Conservation (phyloP, 1,140 invertebrate species). For the Solenopsis fugax region DNA sequence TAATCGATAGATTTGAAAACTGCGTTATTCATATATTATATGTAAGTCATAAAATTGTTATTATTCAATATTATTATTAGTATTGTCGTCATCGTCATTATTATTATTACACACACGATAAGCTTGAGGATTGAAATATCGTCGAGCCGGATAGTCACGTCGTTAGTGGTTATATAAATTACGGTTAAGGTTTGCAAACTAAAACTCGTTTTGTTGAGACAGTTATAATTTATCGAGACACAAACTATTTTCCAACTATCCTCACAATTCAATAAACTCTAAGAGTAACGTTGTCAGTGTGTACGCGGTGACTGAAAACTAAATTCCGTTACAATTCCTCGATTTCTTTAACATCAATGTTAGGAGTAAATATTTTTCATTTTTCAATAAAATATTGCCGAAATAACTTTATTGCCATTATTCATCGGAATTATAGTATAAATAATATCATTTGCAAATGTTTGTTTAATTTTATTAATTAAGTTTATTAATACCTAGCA, state of each 20-base stretch:
- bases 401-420: constrained; percentile 29
- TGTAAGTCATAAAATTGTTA: not conserved
- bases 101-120: constrained; percentile 7
- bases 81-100: not conserved
- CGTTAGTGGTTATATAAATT: constrained; percentile 57
- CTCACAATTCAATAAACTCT: constrained; percentile 58
- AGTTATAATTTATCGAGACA: constrained; percentile 58
- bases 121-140: constrained; percentile 34
- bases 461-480: too few species aligned
- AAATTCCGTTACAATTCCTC: constrained; percentile 43
- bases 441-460: too few species aligned
- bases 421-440: not conserved
- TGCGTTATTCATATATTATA: not conserved
- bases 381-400: not conserved
- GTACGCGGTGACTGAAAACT: constrained; percentile 38
- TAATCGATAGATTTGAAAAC: not conserved
- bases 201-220: constrained; percentile 50
- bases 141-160: not conserved
- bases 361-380: constrained; percentile 23
- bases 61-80: not conserved
- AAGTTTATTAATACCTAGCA: too few species aligned
- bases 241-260: constrained; percentile 60
- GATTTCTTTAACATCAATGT: not conserved
- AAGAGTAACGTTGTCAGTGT: constrained; percentile 47
- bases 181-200: constrained; percentile 58